Conservation (phyloP, 2,113 vertebrate genomes). For the Notiomystis cincta region DNA sequence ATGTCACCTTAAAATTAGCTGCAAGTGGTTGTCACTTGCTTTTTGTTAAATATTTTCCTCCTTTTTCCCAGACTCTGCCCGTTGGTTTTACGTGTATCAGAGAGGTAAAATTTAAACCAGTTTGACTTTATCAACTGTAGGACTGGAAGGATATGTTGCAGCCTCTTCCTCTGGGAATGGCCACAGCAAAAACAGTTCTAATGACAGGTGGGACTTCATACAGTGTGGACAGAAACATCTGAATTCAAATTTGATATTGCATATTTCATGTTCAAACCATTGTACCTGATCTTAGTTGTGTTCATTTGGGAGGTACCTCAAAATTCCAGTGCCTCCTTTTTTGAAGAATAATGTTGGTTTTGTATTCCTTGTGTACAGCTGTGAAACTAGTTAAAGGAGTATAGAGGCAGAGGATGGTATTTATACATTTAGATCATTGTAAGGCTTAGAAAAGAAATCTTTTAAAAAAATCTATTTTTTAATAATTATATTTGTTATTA, state of each 20-base stretch:
- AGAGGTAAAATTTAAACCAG: slow-evolving; percentile 72
- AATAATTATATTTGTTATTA: neutral
- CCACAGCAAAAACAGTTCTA: neutral
- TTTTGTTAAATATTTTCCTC: slow-evolving; percentile 51
- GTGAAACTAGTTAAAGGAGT: neutral
- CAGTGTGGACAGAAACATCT: neutral
- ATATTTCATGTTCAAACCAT: neutral
- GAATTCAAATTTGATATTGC: neutral
- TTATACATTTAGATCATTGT: neutral
- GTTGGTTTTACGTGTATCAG: slow-evolving; percentile 74
- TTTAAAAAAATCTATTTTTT: neutral
- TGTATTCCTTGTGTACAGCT: neutral
- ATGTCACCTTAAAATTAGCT: neutral
- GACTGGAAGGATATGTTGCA: neutral
- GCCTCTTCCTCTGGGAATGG: neutral
- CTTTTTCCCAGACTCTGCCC: slow-evolving; percentile 68
- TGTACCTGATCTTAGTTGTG: neutral
- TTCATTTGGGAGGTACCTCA: neutral
- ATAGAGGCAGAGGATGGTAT: neutral
- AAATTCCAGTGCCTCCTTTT: neutral
- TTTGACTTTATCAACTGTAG: slow-evolving; percentile 8
- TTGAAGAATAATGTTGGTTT: neutral
- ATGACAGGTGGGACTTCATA: neutral
- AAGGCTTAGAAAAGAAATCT: neutral
- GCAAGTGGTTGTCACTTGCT: neutral